Conservation (phyloP, 2,888 invertebrate species). For the Dasysyrphus tricinctus region DNA sequence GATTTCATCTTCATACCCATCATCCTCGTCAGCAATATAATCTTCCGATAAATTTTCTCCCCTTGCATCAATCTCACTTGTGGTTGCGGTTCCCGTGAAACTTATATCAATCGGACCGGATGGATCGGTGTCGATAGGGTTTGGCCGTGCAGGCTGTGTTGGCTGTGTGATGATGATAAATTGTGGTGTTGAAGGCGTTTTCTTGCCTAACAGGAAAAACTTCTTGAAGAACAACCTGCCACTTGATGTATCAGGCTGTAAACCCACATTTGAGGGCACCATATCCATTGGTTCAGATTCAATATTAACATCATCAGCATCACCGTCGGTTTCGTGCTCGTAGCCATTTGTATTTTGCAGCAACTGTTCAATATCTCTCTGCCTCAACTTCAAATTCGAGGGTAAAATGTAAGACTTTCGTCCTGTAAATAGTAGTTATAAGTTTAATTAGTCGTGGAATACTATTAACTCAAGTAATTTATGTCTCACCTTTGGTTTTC, state of each 20-base stretch:
- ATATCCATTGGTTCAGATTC: constrained; percentile 36
- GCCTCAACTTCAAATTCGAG: constrained; percentile 71
- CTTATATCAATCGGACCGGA: not conserved
- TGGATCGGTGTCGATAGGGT: not conserved
- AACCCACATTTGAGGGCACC: constrained; percentile 8
- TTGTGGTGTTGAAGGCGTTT: constrained; percentile 70
- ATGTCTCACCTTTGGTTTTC: constrained; percentile 74
- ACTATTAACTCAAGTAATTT: not conserved
- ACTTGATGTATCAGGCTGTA: constrained; percentile 78
- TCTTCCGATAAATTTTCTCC: constrained; percentile 67
- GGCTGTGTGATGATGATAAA: constrained; percentile 79
- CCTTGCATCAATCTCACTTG: constrained; percentile 18
- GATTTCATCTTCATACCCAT: constrained; percentile 77
- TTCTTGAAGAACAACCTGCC: constrained; percentile 81
- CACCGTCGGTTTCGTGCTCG: constrained; percentile 19
- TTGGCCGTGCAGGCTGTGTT: not conserved
- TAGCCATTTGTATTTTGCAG: constrained; percentile 45
- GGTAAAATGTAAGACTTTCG: constrained; percentile 76
- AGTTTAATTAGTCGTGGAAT: not conserved
- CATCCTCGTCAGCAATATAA: constrained; percentile 75
- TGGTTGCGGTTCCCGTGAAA: constrained; percentile 61
- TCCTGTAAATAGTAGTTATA: constrained; percentile 37
- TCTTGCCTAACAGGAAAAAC: constrained; percentile 79
- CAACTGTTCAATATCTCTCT: constrained; percentile 66
- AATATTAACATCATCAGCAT: constrained; percentile 22